phyloP scores from a whole-genome alignment of 2,113 vertebrate species.

The Fulica atra region DNA sequence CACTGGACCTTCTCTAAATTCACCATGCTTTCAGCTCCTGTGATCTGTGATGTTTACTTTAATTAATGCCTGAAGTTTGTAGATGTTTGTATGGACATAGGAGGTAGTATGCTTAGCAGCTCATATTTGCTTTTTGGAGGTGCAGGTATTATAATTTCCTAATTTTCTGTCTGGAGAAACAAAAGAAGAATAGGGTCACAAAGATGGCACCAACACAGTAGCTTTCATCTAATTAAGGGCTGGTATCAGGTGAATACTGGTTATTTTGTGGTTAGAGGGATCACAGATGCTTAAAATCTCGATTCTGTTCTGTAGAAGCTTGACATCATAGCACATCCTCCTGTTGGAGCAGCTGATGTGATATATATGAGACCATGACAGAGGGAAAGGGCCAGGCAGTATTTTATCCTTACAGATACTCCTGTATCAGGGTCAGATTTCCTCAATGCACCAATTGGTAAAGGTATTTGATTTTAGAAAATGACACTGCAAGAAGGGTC shows the following conservation, averaged over 20 bases:
- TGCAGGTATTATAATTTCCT: background rate
- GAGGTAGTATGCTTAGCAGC: background rate
- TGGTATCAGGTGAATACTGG: background rate
- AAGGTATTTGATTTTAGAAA: background rate
- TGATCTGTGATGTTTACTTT: background rate
- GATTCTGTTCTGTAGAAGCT: background rate
- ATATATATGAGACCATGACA: background rate
- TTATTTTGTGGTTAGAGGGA: background rate
- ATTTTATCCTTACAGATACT: background rate
- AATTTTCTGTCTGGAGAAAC: background rate
- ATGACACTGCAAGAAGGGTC: background rate
- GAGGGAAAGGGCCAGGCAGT: background rate
- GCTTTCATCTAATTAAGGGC: background rate
- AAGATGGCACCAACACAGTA: background rate
- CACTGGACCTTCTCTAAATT: background rate
- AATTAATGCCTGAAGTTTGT: background rate
- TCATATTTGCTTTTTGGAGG: background rate
- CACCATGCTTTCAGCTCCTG: background rate
- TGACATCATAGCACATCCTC: background rate
- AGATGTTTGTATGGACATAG: background rate
- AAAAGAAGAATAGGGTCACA: background rate
- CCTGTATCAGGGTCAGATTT: background rate
- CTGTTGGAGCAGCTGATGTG: background rate
- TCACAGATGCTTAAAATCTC: background rate
- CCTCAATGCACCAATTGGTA: background rate